Evolutionary conservation across 1,140 invertebrate species (phyloP).

Genomic region (Megalopta genalis): DNA sequence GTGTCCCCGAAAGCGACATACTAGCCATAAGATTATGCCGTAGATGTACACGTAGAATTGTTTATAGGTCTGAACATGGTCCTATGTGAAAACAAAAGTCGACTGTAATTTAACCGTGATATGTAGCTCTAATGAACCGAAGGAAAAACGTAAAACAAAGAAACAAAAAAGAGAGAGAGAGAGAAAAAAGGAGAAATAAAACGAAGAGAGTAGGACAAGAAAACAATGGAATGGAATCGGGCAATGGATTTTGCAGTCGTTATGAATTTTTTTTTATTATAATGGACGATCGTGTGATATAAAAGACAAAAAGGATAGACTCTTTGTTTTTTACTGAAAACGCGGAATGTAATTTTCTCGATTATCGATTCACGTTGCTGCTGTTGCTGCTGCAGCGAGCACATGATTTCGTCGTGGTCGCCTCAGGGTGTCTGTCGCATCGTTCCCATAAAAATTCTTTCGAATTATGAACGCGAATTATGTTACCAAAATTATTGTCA

Average conservation of each 20-base stretch:
- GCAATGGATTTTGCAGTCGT: neutral
- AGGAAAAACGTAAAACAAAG: neutral
- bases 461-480: neutral
- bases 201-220: neutral
- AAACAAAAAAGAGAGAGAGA: neutral
- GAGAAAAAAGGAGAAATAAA: neutral
- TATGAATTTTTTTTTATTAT: neutral
- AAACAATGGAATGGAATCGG: too few relatives aligned
- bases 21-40: conserved; percentile 5
- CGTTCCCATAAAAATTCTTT: too few relatives aligned
- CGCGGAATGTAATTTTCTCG: neutral
- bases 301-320: conserved; percentile 13
- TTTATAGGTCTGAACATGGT: neutral
- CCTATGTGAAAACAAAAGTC: conserved; percentile 3
- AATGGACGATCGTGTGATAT: conserved; percentile 21
- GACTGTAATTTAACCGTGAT: conserved; percentile 21
- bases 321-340: conserved; percentile 1
- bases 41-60: neutral
- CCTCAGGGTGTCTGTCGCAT: conserved; percentile 3
- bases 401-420: neutral
- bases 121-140: neutral
- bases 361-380: neutral
- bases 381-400: neutral
- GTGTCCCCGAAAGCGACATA: neutral
- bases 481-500: too few relatives aligned